Base-by-base conservation (phyloP, 2,888 invertebrate genomes). In the Megastigmus dorsalis region DNA sequence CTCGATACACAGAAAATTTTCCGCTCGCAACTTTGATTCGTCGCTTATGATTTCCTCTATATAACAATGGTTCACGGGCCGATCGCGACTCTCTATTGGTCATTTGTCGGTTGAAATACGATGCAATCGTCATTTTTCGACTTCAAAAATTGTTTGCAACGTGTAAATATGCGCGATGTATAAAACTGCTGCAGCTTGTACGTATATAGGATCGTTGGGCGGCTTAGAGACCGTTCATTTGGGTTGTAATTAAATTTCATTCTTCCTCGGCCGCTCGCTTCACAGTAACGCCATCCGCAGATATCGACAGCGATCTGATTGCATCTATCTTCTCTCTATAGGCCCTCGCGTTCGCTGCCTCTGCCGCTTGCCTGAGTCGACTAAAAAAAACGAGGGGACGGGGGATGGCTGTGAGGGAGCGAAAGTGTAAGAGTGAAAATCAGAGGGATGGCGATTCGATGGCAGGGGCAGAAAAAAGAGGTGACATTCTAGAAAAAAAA, bases 241-340 rank as follows among this genome's bases (percentile, higher is more conserved):
- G n/a, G 71, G 45, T 71, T 71, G 75, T 71, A 75, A 75, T 75
- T 71, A 71, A 75, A 75, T 75, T 74, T 62, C 62, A 20, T 30
- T 45, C 43, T 28, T 10, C 54, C 7, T 26, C 33, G 45, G 18
- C 28, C 6, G 13, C 41, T 23, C 30, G 30, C 28, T 57, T 43
- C 55, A 62, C 38, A 30, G 48, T 28, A 36, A 18, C 28, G 33
- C 38, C n/a, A 7, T 30, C n/a, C 45, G 50, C 30, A 52, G 36
- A 63, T 75, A 70, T 70, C 63, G 70, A 65, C 60, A 75, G 70
- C 66, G 48, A 66, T 70, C 65, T 65, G 52, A 65, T 65, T 65
- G 48, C 70, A 54, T 65, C 65, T 63, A 55, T 62, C 68, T 48
- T 15, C 28, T 15, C n/a, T n/a, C n/a, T n/a, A n/a, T n/a, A n/a